phyloP scores from a whole-genome alignment of 2,113 vertebrate species.

The Crotalus horridus region DNA sequence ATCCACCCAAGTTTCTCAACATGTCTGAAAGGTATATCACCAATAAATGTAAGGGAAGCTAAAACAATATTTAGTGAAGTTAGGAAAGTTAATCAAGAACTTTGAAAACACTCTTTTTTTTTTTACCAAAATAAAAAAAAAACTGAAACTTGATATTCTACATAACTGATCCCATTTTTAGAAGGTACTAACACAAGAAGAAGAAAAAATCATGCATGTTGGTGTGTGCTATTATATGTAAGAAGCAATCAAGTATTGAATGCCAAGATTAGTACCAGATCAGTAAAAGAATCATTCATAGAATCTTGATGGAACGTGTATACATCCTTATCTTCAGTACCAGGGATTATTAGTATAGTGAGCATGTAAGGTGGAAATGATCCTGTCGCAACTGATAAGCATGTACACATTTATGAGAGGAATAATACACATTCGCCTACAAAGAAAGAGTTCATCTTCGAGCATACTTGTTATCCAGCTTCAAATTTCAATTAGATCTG shows the following conservation, averaged over 20 bases:
- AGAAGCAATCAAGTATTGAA: background rate
- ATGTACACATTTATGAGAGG: background rate
- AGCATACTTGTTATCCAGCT: background rate
- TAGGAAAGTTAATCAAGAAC: background rate
- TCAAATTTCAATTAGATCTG: background rate
- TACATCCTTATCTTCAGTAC: background rate
- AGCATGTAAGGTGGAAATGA: background rate
- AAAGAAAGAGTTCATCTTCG: background rate
- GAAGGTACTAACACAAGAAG: background rate
- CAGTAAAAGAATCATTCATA: background rate
- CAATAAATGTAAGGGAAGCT: background rate
- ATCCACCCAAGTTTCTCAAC: background rate
- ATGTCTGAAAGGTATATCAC: background rate
- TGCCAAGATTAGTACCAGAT: no score
- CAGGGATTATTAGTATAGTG: background rate
- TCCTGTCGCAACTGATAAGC: rapidly evolving
- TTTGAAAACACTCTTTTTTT: background rate
- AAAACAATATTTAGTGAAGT: background rate
- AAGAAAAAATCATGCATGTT: background rate
- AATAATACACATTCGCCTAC: background rate
- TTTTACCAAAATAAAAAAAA: background rate
- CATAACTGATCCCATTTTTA: background rate
- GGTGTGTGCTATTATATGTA: background rate
- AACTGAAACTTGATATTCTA: background rate
- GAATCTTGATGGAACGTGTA: background rate